Percentiles rank a stretch among this genome's conserved stretches.
These are phyloP conservation scores for Cyclina sinensis DNA, from an alignment of 1,140 invertebrate species.

Conservation along the genomic window DNA sequence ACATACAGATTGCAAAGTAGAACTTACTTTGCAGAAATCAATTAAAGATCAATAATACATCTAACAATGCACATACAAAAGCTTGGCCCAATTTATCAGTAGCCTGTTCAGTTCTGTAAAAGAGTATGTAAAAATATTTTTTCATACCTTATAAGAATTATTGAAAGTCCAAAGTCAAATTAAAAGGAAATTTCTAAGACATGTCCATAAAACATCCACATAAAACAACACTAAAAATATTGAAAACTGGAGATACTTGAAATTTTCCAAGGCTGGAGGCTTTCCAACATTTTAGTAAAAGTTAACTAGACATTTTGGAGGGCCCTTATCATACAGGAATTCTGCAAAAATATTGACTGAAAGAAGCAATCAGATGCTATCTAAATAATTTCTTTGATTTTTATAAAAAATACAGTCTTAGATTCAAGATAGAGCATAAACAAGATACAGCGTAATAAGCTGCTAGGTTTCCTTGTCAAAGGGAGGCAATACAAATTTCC, in stretches of 20 bases:
- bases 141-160: background rate
- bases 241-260: background rate
- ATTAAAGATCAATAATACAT: too few species aligned
- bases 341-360: conserved; percentile 46
- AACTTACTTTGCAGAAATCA: too few species aligned
- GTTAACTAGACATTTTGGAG: conserved; percentile 26
- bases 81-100: too few species aligned
- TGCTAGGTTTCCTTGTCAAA: background rate
- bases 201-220: background rate
- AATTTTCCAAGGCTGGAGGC: background rate
- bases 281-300: conserved; percentile 26
- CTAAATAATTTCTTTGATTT: conserved; percentile 41
- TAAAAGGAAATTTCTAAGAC: background rate
- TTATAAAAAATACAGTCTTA: background rate
- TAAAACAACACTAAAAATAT: conserved; percentile 1
- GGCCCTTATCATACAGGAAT: background rate
- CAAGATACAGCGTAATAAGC: too few species aligned
- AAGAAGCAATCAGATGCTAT: conserved; percentile 3
- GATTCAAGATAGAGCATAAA: background rate
- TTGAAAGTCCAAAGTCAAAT: background rate
- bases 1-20: too few species aligned
- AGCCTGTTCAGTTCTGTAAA: too few species aligned
- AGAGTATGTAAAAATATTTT: too few species aligned
- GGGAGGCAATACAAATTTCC: background rate
- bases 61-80: too few species aligned